Conservation (phyloP, 2,888 invertebrate genomes). For the Lacanobia wlatinum region DNA sequence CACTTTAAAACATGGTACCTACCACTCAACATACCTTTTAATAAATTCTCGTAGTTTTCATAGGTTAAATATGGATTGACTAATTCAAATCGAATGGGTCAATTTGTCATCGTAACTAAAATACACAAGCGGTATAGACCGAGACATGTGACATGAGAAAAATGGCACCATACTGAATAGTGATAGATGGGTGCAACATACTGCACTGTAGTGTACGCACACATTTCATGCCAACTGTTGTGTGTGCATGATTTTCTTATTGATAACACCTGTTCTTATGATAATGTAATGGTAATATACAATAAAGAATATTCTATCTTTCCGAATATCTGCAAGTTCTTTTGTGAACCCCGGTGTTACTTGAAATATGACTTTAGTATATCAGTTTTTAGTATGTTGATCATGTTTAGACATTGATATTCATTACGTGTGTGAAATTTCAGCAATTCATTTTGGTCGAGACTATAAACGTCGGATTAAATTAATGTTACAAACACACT, state of each 20-base stretch:
- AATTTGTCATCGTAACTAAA: conserved; percentile 58
- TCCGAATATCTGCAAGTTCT: background rate
- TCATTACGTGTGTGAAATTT: background rate
- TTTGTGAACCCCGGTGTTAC: too few relatives aligned
- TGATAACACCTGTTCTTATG: background rate
- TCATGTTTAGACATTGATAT: background rate
- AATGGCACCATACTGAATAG: conserved; percentile 28
- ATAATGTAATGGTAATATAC: background rate
- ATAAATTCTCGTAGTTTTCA: background rate
- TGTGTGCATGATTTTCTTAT: background rate
- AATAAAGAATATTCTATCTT: too few relatives aligned
- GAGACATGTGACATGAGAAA: conserved; percentile 45
- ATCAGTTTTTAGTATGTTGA: background rate
- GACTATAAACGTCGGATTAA: background rate
- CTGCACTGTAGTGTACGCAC: conserved; percentile 29
- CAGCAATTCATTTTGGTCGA: background rate
- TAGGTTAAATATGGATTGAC: background rate
- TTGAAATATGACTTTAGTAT: background rate
- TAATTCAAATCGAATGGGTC: conserved; percentile 41
- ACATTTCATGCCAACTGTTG: background rate
- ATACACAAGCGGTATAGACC: conserved; percentile 26
- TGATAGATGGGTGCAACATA: conserved; percentile 48
- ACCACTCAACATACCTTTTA: background rate
- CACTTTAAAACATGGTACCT: background rate
- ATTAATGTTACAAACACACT: background rate